Evolutionary conservation across 1,140 invertebrate species (phyloP).

Genomic region (Hyles euphorbiae): DNA sequence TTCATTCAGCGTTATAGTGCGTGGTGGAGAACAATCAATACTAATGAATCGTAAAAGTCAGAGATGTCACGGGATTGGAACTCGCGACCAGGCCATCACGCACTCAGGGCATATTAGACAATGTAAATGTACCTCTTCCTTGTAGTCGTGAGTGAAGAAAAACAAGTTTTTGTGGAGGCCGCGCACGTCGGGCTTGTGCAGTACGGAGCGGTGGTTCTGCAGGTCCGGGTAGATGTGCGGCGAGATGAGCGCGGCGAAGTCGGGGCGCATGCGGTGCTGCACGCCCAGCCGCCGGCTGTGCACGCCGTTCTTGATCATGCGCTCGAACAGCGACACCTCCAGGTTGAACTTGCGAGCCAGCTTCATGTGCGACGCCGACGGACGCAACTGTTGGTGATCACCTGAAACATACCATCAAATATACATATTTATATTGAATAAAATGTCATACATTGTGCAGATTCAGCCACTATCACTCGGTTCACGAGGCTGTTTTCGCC

Average conservation of each 20-base stretch:
- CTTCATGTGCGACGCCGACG: slow-evolving; percentile 77
- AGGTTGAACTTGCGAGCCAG: slow-evolving; percentile 73
- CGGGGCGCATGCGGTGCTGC: slow-evolving; percentile 83
- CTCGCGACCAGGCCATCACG: no score
- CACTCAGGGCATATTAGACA: no score
- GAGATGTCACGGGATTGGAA: no score
- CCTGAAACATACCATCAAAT: slow-evolving; percentile 57
- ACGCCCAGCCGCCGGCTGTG: slow-evolving; percentile 72
- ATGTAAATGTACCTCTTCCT: slow-evolving; percentile 47
- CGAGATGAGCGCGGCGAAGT: slow-evolving; percentile 78
- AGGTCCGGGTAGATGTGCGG: slow-evolving; percentile 79
- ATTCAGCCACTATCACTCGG: no score
- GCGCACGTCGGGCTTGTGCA: slow-evolving; percentile 65
- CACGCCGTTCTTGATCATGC: slow-evolving; percentile 79
- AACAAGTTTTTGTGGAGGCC: slow-evolving; percentile 77
- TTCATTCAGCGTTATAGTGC: no score
- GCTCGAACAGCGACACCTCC: slow-evolving; percentile 85
- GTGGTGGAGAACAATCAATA: no score
- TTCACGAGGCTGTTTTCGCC: no score
- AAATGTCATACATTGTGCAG: no score
- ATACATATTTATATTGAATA: no score
- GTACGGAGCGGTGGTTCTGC: slow-evolving; percentile 75
- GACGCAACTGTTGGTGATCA: slow-evolving; percentile 86
- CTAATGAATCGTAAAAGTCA: no score
- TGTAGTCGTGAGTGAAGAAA: slow-evolving; percentile 77